Conservation (phyloP, 2,888 invertebrate genomes). For the Panorpa germanica region DNA sequence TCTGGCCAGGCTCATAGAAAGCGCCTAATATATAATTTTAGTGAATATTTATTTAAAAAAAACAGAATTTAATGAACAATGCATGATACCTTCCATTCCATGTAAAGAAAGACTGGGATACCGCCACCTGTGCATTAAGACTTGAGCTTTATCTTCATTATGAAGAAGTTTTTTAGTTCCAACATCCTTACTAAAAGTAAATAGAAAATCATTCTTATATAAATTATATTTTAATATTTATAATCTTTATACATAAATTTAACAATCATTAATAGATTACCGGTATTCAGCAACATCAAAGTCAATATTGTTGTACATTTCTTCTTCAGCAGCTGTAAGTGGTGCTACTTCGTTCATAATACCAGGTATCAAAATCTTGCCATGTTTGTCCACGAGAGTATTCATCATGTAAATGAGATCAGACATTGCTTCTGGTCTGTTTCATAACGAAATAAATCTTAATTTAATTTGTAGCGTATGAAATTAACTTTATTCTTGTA, state of each 20-base stretch:
- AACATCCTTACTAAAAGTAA: constrained; percentile 32
- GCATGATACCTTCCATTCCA: constrained; percentile 83
- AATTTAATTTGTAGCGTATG: not conserved
- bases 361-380: constrained; percentile 67
- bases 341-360: constrained; percentile 68
- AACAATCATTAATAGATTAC: constrained; percentile 18
- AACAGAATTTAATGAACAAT: too few relatives aligned
- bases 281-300: constrained; percentile 69
- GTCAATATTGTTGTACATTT: constrained; percentile 63
- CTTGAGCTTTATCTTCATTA: constrained; percentile 57
- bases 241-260: constrained; percentile 5
- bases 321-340: constrained; percentile 45
- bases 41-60: constrained; percentile 13
- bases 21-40: constrained; percentile 30
- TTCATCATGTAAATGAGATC: constrained; percentile 78
- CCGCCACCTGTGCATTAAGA: constrained; percentile 92
- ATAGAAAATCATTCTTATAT: not conserved
- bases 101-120: constrained; percentile 86
- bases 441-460: constrained; percentile 6
- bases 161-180: constrained; percentile 51
- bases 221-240: constrained; percentile 2
- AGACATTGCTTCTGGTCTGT: constrained; percentile 67
- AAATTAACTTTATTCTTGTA: not conserved
- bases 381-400: constrained; percentile 67
- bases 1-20: constrained; percentile 80